These are phyloP conservation scores for Myripristis murdjan DNA, from an alignment of 2,797 vertebrate species.

Conservation along the genomic window DNA sequence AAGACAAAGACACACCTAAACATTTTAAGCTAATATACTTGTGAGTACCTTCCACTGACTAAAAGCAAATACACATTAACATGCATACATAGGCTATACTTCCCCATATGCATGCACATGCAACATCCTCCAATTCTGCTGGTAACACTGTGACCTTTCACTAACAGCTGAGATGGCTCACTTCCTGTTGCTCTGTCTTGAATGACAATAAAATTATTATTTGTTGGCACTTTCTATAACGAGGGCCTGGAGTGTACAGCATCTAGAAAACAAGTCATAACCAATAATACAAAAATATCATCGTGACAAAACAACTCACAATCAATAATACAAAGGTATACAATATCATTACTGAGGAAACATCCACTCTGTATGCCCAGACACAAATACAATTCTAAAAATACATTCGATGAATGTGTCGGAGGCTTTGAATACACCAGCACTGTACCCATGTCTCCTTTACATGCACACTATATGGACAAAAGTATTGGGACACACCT, in stretches of 20 bases:
- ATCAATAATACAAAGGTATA: background rate
- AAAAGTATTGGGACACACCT: too few species aligned
- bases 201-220: slow-evolving; percentile 7
- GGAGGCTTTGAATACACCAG: slow-evolving; percentile 5
- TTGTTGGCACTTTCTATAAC: background rate
- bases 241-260: background rate
- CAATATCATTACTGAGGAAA: background rate
- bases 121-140: background rate
- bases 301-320: background rate
- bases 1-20: background rate
- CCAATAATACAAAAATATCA: slow-evolving; percentile 1
- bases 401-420: slow-evolving; percentile 10
- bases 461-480: too few species aligned
- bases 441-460: background rate
- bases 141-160: background rate
- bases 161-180: background rate
- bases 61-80: background rate
- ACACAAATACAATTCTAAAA: slow-evolving; percentile 7
- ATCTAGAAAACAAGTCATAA: slow-evolving; percentile 16
- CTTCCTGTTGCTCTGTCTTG: slow-evolving; percentile 12
- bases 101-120: background rate
- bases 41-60: background rate
- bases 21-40: background rate
- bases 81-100: background rate
- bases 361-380: background rate